Evolutionary conservation across 30 jellyfish, hydroid and myxozoan genomes (phyloP).

Genomic region (Nemopilema nomurai): DNA sequence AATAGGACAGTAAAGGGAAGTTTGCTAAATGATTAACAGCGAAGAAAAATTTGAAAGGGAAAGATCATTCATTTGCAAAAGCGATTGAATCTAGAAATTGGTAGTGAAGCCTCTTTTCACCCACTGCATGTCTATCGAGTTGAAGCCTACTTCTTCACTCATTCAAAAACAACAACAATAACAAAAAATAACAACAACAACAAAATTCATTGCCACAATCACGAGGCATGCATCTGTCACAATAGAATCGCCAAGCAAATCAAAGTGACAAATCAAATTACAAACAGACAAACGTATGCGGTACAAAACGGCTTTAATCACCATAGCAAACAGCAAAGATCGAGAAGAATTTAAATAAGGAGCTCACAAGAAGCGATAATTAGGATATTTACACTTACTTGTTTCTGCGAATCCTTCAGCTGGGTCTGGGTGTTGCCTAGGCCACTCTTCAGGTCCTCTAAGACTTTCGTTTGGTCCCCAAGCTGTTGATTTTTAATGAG

Average conservation of each 20-base stretch:
- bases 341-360: background rate
- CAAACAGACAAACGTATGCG: background rate
- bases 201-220: too few species aligned
- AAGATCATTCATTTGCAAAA: too few species aligned
- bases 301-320: background rate
- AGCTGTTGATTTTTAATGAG: conserved; percentile 9
- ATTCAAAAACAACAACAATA: too few species aligned
- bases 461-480: conserved; percentile 42
- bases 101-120: background rate
- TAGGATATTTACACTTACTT: background rate
- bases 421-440: conserved; percentile 40
- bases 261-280: too few species aligned
- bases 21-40: too few species aligned
- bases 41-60: too few species aligned
- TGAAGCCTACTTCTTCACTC: background rate
- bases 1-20: too few species aligned
- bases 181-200: too few species aligned
- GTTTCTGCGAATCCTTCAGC: conserved; percentile 52
- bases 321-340: background rate
- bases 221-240: too few species aligned
- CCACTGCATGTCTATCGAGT: background rate
- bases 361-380: background rate
- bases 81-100: background rate
- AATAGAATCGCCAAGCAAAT: too few species aligned
- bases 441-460: conserved; percentile 35